Conservation (phyloP, 2,797 vertebrate species). For the Mergus octosetaceus region DNA sequence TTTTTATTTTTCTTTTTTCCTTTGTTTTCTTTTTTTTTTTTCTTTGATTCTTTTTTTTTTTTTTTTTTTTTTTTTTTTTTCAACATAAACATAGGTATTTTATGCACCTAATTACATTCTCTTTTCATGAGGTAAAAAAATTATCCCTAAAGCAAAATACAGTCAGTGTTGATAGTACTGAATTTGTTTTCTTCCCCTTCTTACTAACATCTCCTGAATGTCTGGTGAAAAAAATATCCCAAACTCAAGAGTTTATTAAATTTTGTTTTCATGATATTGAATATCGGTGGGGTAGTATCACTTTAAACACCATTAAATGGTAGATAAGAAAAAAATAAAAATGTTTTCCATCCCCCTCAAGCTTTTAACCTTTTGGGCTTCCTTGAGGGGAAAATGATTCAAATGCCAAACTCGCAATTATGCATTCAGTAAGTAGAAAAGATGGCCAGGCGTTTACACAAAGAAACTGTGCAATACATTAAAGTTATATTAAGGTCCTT, state of each 20-base stretch:
- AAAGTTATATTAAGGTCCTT: conserved; percentile 67
- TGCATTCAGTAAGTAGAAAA: conserved; percentile 5
- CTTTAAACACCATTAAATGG: conserved; percentile 34
- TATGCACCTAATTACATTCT: background rate
- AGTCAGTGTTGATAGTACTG: background rate
- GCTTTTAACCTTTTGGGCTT: conserved; percentile 60
- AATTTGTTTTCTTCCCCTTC: background rate
- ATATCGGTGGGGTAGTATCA: background rate
- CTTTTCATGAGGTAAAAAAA: background rate
- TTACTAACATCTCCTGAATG: background rate
- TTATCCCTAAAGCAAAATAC: background rate
- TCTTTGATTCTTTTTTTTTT: no score
- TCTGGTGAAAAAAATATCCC: background rate
- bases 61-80: background rate
- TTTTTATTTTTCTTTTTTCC: no score
- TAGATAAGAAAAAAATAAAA: conserved; percentile 59
- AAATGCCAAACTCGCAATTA: conserved; percentile 66
- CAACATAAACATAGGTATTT: background rate
- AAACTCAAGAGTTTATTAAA: background rate
- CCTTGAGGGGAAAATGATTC: conserved; percentile 58
- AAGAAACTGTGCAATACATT: conserved; percentile 58
- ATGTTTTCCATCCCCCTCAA: conserved; percentile 38
- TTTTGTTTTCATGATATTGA: background rate
- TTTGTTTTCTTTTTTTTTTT: no score
- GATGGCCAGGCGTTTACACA: conserved; percentile 27